Conservation (phyloP, 2,888 invertebrate genomes). For the Cosmia pyralina region DNA sequence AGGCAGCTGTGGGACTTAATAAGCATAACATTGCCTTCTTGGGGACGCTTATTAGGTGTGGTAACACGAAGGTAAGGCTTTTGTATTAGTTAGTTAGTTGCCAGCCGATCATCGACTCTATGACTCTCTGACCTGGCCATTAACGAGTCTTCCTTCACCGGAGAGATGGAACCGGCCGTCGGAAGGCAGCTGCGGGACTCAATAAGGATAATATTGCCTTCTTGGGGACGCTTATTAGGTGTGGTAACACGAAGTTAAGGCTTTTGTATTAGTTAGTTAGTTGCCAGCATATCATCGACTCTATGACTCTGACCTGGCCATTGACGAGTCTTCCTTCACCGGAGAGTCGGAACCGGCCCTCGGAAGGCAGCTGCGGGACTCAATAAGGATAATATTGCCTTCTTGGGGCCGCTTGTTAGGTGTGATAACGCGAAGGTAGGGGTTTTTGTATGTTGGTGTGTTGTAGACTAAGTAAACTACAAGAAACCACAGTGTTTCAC, state of each 20-base stretch:
- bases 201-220: constrained; percentile 97
- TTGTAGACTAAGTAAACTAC: background rate
- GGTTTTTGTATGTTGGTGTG: constrained; percentile 72
- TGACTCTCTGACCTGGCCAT: constrained; percentile 97
- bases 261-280: background rate
- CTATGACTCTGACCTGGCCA: constrained; percentile 97
- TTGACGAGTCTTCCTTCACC: constrained; percentile 99
- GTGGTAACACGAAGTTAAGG: constrained; percentile 97
- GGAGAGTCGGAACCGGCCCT: constrained; percentile 98
- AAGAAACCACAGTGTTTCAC: background rate
- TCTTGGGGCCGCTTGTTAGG: constrained; percentile 99
- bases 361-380: constrained; percentile 92
- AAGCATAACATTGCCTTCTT: constrained; percentile 98
- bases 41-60: constrained; percentile 99
- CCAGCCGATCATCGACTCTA: constrained; percentile 99
- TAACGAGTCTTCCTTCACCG: constrained; percentile 99
- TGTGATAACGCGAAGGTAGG: constrained; percentile 99
- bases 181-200: constrained; percentile 91
- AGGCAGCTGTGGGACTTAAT: constrained; percentile 91
- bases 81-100: too few relatives aligned
- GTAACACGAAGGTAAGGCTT: constrained; percentile 96
- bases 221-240: constrained; percentile 99
- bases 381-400: constrained; percentile 96
- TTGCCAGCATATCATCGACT: constrained; percentile 98
- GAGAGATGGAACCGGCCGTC: constrained; percentile 98